These are phyloP conservation scores for Mormyrus iriodes DNA, from an alignment of 2,113 vertebrate genomes.

Conservation along the genomic window DNA sequence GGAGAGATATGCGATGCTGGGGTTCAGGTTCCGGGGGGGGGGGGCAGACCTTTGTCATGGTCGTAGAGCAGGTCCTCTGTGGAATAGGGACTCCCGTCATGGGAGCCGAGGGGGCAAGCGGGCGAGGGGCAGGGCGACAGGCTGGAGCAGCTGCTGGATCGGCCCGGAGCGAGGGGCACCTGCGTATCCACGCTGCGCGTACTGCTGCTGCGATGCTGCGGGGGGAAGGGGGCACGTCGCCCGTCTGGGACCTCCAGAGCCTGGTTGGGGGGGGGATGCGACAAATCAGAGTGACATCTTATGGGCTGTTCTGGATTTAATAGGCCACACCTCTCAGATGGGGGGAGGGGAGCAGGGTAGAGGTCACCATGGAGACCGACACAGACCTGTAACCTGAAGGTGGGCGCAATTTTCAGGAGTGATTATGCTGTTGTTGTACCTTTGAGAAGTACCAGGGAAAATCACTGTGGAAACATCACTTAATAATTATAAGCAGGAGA, in stretches of 20 bases:
- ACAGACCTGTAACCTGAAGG: background rate
- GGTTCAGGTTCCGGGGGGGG: background rate
- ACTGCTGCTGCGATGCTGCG: constrained; percentile 84
- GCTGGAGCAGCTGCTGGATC: constrained; percentile 81
- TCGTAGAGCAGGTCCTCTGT: constrained; percentile 88
- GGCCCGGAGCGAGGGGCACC: constrained; percentile 80
- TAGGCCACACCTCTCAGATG: background rate
- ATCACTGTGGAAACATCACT: background rate
- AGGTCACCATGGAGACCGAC: background rate
- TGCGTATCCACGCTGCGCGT: constrained; percentile 85
- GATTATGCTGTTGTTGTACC: background rate
- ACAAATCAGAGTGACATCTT: background rate
- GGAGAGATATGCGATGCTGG: background rate
- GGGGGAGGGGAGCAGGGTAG: too few species aligned
- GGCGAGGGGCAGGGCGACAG: constrained; percentile 84
- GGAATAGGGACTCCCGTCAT: constrained; percentile 91
- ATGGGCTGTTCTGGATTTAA: background rate
- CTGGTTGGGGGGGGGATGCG: constrained; percentile 47
- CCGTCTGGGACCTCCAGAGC: constrained; percentile 91
- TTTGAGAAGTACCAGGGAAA: background rate
- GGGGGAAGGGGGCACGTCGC: constrained; percentile 83
- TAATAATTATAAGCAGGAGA: background rate
- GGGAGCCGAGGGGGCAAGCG: constrained; percentile 82
- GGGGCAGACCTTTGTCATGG: constrained; percentile 85
- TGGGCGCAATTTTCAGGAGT: background rate